Conservation (phyloP, 2,797 vertebrate genomes). For the Gallinago solitaria region DNA sequence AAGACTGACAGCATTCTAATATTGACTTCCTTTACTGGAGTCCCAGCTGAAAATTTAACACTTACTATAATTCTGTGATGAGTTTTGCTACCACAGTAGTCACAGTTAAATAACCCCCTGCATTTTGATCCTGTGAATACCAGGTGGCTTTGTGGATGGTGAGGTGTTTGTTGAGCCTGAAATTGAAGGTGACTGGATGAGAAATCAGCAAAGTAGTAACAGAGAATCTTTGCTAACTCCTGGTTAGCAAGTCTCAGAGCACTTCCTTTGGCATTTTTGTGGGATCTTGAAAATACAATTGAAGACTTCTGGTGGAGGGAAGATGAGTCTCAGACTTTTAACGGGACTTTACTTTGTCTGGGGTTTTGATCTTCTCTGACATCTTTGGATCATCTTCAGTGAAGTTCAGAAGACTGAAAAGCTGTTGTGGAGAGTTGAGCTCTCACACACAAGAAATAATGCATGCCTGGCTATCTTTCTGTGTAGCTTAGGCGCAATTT, state of each 20-base stretch:
- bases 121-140: background rate
- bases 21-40: background rate
- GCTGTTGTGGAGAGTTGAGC: background rate
- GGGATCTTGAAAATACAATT: background rate
- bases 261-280: background rate
- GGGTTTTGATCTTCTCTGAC: background rate
- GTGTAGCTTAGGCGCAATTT: background rate
- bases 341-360: background rate
- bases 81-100: background rate
- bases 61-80: background rate
- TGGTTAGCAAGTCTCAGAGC: background rate
- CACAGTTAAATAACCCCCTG: background rate
- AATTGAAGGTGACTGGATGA: background rate
- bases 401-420: background rate
- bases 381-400: background rate
- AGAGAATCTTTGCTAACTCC: background rate
- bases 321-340: background rate
- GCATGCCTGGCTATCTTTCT: background rate
- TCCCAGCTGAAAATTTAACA: background rate
- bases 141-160: background rate
- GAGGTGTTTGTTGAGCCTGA: background rate
- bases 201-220: background rate
- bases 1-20: background rate
- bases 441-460: background rate
- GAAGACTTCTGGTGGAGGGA: background rate